Base-by-base conservation (phyloP, 2,888 invertebrate species). In the Thera obeliscata region DNA sequence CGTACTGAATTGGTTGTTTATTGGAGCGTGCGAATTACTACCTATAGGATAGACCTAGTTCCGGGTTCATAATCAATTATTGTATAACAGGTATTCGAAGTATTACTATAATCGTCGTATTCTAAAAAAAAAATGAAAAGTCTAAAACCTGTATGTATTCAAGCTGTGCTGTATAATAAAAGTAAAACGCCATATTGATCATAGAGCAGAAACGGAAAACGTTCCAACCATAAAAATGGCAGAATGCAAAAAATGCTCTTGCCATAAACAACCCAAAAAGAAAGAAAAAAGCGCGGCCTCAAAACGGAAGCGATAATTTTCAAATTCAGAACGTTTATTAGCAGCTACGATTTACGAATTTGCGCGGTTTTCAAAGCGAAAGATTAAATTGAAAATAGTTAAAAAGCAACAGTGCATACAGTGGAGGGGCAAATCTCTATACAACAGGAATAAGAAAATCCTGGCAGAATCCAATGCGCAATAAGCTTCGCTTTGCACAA, bases 1-100 rank as follows among this genome's bases (percentile, higher is more conserved):
- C 75, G 75, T 75, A 67, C 64, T 69, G 73, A 74, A 74, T 76
- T 77, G 8, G 75, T 76, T 72, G 73, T 77, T 80, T 67, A 65
- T 54, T 56, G 63, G 64, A 50, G 54, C 64, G 59, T 57, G 46
- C 7, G 33, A 63, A 66, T 67, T 70, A 65, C 41, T 67, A 61
- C 61, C 63, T 41, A 56, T 57, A 11, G 48, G 55, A 65, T 59
- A 54, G 33, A 64, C 43, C 43, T 56, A 56, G 35, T 65, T 56
- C 36, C 56, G 35, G 49, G 33, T 48, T 56, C 54, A 58, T 62
- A 46, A 38, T 11, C 49, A 64, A 52, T 12, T 54, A 58, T 55
- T 66, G 46, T 46, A 33, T 43, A 56, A 9, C 2, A 52, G 12
- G 5, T 50, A 50, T 22, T 46, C 50, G 22, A 22, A 7, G 5